Conservation (phyloP, 2,888 invertebrate genomes). For the Cerceris ruficornis region DNA sequence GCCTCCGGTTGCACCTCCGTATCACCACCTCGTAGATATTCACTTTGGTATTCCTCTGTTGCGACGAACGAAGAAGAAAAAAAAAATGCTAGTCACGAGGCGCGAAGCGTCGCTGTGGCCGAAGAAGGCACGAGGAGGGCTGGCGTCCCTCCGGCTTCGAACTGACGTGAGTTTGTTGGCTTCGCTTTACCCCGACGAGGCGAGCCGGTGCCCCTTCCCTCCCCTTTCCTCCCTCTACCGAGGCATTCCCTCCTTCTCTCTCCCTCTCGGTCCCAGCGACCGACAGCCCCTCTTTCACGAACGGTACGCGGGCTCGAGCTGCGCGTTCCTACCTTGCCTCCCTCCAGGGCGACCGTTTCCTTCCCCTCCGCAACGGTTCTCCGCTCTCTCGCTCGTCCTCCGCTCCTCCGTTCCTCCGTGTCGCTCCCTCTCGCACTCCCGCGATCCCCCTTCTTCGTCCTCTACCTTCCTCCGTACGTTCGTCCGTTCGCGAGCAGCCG, state of each 20-base stretch:
- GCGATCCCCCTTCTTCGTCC: slow-evolving; percentile 16
- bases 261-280: slow-evolving; percentile 20
- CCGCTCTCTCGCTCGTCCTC: slow-evolving; percentile 36
- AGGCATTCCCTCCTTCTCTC: slow-evolving; percentile 11
- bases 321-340: slow-evolving; percentile 61
- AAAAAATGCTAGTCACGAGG: slow-evolving; percentile 8
- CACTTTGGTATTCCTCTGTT: background rate
- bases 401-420: slow-evolving; percentile 37
- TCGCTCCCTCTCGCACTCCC: slow-evolving; percentile 15
- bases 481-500: background rate
- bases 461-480: slow-evolving; percentile 11
- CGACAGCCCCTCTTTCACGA: slow-evolving; percentile 35
- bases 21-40: background rate
- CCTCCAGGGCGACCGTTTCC: slow-evolving; percentile 25
- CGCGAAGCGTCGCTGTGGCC: slow-evolving; percentile 1
- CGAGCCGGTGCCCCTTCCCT: slow-evolving; percentile 66
- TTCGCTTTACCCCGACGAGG: slow-evolving; percentile 74
- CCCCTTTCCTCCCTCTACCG: slow-evolving; percentile 32
- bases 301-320: slow-evolving; percentile 39
- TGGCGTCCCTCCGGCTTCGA: slow-evolving; percentile 74
- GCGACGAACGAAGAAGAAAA: background rate
- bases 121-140: slow-evolving; percentile 64
- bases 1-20: background rate
- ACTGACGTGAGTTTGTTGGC: slow-evolving; percentile 81
- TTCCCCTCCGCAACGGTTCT: slow-evolving; percentile 25